These are phyloP conservation scores for Eonycteris spelaea DNA, from an alignment of 2,113 vertebrate genomes.

Conservation along the genomic window DNA sequence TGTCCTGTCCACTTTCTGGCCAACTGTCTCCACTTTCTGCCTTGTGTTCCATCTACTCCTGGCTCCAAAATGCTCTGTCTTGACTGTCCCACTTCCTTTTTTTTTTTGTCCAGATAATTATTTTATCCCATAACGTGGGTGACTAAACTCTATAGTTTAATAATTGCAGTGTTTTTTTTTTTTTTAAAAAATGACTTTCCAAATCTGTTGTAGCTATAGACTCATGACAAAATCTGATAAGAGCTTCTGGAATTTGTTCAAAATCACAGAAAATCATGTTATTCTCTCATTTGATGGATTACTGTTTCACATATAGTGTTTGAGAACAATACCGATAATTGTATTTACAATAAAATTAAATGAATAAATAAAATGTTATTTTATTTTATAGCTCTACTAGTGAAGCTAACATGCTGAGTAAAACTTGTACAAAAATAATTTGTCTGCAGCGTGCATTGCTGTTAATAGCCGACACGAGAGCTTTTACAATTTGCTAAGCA, in stretches of 20 bases:
- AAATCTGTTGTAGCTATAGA: background rate
- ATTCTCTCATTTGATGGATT: background rate
- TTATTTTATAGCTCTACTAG: background rate
- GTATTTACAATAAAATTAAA: conserved; percentile 13
- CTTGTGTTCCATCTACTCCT: background rate
- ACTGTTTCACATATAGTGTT: background rate
- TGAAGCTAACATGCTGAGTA: background rate
- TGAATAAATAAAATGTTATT: background rate
- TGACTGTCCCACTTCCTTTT: background rate
- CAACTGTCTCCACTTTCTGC: background rate
- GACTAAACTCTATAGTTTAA: background rate
- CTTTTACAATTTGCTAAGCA: background rate
- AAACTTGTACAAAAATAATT: background rate
- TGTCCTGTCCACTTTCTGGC: too few species aligned
- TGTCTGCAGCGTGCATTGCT: background rate
- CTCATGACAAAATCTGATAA: background rate
- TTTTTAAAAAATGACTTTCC: background rate
- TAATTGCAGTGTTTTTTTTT: background rate
- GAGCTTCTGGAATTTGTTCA: background rate
- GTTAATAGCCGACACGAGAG: background rate
- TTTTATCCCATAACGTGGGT: background rate
- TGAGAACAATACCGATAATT: background rate
- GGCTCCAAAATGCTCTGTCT: background rate
- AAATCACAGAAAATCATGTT: background rate
- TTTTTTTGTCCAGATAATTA: background rate